These are phyloP conservation scores for Uromys caudimaculatus DNA, from an alignment of 2,797 vertebrate species.

Conservation along the genomic window DNA sequence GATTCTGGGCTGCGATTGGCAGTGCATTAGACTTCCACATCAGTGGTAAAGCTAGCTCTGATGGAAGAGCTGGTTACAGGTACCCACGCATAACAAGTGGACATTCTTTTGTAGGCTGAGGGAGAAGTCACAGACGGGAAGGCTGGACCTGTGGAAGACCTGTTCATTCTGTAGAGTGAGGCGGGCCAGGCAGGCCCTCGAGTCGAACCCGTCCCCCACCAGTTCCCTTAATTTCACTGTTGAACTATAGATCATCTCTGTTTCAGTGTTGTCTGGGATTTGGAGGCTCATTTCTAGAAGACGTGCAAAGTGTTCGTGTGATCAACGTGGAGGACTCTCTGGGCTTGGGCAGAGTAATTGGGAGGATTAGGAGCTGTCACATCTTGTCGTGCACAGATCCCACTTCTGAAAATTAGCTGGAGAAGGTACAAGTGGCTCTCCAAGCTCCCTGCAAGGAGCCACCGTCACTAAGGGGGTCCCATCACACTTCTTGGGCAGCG, in stretches of 20 bases:
- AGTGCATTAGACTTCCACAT: too few relatives aligned
- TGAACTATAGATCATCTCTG: slow-evolving; percentile 43
- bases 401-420: slow-evolving; percentile 31
- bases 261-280: neutral
- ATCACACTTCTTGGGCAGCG: neutral
- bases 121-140: accelerated
- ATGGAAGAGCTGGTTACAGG: accelerated
- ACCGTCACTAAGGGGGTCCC: neutral
- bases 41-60: neutral
- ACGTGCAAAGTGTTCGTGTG: neutral
- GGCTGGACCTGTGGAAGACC: accelerated
- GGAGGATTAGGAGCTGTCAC: slow-evolving; percentile 55
- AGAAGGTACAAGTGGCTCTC: neutral
- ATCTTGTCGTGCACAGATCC: slow-evolving; percentile 27
- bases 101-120: neutral
- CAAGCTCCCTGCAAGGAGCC: neutral
- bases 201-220: neutral
- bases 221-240: neutral
- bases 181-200: accelerated
- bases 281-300: slow-evolving; percentile 33
- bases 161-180: neutral
- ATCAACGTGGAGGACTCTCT: neutral
- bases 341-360: slow-evolving; percentile 11
- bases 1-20: accelerated
- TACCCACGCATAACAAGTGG: accelerated